Evolutionary conservation across 2,113 vertebrate genomes (phyloP), one percentile per base, ranked within the genome.

Genomic region (Ictalurus punctatus): DNA sequence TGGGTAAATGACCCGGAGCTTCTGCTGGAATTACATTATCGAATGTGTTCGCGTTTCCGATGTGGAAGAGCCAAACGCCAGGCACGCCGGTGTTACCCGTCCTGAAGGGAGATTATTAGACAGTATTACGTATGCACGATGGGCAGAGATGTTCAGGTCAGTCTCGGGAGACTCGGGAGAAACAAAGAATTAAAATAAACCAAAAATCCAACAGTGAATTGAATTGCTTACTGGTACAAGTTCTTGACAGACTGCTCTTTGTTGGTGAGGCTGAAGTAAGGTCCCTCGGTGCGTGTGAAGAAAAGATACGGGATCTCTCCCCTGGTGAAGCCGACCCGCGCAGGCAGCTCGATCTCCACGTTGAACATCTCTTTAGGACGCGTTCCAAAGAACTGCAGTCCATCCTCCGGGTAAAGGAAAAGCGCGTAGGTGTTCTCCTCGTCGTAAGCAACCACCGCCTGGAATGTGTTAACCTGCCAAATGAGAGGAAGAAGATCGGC

Each of bases 11-110:
- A 19, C 89, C 89, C 7, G 93, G 78, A 0, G 82, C 1, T 0
- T 91, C 83, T 0, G 97, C 96, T 0, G 97, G 96, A 82, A 96
- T 94, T 59, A 98, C 94, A 0, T 96, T 97, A 79, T 95, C 93
- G 56, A 98, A 92, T 0, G 92, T 92, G n/a, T 94, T 90, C 2
- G 81, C 17, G 85, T 96, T 96, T 81, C 98, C 96, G 13, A 98
- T 96, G 27, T 95, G 97, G 94, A 99, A 99, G 65, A 97, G 96
- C 98, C 98, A 99, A 67, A 98, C 93, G 0, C 98, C 98, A 0
- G 97, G 96, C 14, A 96, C 88, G 0, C 97, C 97, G 0, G 94
- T 90, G 84, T 99, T 99, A 67, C 98, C 97, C 67, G 94, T 92
- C 94, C 98, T 99, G 92, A 10, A 54, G 44, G 84, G 88, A 87